Evolutionary conservation across 2,888 invertebrate species (phyloP), one percentile per base, ranked within the genome.

Genomic region (Heteromurus nitidus): DNA sequence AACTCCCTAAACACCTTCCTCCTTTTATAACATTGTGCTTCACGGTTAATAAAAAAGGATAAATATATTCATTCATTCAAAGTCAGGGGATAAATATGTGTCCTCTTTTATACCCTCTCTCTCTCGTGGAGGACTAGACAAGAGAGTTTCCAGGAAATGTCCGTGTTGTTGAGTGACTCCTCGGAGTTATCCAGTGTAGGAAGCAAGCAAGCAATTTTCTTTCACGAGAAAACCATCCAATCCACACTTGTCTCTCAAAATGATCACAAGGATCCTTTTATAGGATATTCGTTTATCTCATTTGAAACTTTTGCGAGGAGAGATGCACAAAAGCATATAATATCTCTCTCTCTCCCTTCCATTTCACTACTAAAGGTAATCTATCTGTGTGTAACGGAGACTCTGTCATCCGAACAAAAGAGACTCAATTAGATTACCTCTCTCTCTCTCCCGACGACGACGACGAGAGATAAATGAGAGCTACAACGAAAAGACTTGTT

Each of bases 401-500:
- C n/a, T 31, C 73, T 80, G 80, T 73, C 80, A 80, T 80, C 73
- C 68, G 73, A 80, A 73, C 80, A 80, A 73, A 80, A 73, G 80
- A n/a, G 68, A 80, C 73, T 80, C 80, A 80, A 80, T 73, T 80
- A 80, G 80, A 80, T 80, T 80, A 80, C 80, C 80, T 73, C 80
- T 18, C 67, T 24, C n/a, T n/a, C n/a, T n/a, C n/a, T n/a, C n/a
- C n/a, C n/a, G n/a, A n/a, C n/a, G n/a, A n/a, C n/a, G n/a, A n/a
- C n/a, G n/a, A n/a, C 22, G 65, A 67, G 22, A 44, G 65, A 47
- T n/a, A 24, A 44, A 18, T 22, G 42, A 47, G 36, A 69, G 60
- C 69, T 62, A 62, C n/a, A n/a, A n/a, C n/a, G n/a, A 77, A 22
- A 68, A 62, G 31, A 77, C 62, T 76, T 76, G n/a, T 55, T 62